phyloP scores from a whole-genome alignment of 2,888 invertebrate genomes.

The Allolobophora icterica region DNA sequence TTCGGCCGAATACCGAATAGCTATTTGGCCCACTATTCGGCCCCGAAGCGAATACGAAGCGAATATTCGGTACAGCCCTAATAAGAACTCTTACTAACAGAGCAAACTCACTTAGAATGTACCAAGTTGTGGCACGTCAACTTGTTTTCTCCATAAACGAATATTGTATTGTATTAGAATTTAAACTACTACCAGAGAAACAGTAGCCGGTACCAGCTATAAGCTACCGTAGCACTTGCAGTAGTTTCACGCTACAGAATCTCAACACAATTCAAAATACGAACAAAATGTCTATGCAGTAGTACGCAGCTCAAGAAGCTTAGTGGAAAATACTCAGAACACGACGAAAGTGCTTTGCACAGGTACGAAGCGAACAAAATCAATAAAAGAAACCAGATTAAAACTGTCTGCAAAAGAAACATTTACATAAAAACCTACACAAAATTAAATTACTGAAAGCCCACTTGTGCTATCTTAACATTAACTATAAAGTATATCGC shows the following conservation, averaged over 20 bases:
- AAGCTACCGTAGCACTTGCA: too few species aligned
- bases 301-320: background rate
- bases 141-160: too few species aligned
- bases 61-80: too few species aligned
- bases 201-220: too few species aligned
- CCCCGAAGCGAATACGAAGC: too few species aligned
- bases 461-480: background rate
- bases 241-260: background rate
- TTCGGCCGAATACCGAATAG: too few species aligned
- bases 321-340: background rate
- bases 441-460: slow-evolving; percentile 17
- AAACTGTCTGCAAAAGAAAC: slow-evolving; percentile 1
- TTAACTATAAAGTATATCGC: background rate
- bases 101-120: too few species aligned
- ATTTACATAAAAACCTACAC: background rate
- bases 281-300: background rate
- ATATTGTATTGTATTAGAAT: too few species aligned
- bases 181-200: too few species aligned
- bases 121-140: too few species aligned
- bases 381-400: background rate
- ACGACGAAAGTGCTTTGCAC: background rate
- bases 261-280: background rate
- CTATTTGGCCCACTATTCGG: too few species aligned
- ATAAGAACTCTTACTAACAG: too few species aligned
- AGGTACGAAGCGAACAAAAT: background rate